These are phyloP conservation scores for Phyllostomus hastatus DNA, from an alignment of 2,113 vertebrate species.

Conservation along the genomic window DNA sequence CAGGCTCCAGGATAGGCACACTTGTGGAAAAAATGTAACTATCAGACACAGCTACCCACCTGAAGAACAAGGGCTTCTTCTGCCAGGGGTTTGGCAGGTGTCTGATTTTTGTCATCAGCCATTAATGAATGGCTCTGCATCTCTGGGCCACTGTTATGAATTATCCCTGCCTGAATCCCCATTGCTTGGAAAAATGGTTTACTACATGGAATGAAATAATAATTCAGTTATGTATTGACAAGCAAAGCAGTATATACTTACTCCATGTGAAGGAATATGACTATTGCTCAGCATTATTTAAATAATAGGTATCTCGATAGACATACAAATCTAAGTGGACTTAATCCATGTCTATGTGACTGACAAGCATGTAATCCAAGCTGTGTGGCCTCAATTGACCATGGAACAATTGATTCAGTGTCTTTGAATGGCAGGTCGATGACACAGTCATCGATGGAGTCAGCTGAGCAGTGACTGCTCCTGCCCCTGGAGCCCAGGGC, in stretches of 20 bases:
- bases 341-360: background rate
- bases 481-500: accelerated
- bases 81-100: background rate
- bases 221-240: constrained; percentile 70
- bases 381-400: background rate
- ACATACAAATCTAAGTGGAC: constrained; percentile 57
- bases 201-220: constrained; percentile 28
- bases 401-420: background rate
- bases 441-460: no score
- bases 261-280: background rate
- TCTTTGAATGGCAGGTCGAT: background rate
- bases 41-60: accelerated
- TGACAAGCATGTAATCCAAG: background rate
- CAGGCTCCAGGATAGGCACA: background rate
- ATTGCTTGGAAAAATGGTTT: constrained; percentile 56
- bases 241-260: constrained; percentile 58
- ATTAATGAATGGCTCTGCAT: background rate
- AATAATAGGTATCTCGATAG: constrained; percentile 49
- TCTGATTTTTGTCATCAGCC: background rate
- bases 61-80: background rate
- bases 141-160: background rate
- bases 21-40: background rate
- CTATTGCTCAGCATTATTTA: background rate
- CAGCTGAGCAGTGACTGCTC: accelerated
- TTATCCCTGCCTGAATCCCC: background rate